Evolutionary conservation across 2,888 invertebrate genomes (phyloP).

Genomic region (Sepioteuthis lessoniana): DNA sequence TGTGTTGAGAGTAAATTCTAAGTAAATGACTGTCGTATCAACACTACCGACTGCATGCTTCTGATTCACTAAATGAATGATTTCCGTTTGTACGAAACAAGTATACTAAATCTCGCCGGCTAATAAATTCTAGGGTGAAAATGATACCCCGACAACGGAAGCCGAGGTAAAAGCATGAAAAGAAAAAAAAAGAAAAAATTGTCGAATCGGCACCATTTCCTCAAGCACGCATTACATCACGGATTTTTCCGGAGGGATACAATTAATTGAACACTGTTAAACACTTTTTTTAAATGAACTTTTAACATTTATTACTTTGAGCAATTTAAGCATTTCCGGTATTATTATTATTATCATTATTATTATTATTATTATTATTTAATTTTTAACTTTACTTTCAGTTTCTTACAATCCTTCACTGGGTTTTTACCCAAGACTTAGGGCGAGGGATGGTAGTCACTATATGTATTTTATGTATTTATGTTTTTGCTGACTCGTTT

Average conservation of each 20-base stretch:
- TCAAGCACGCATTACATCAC: background rate
- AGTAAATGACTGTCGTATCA: background rate
- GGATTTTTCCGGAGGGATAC: background rate
- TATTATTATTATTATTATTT: too few relatives aligned
- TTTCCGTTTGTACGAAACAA: background rate
- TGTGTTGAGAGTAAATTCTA: background rate
- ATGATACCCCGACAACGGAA: background rate
- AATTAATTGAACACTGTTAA: background rate
- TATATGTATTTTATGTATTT: too few relatives aligned
- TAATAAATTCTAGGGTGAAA: conserved; percentile 2
- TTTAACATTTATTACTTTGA: background rate
- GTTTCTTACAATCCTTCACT: too few relatives aligned
- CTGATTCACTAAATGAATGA: background rate
- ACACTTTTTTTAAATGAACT: background rate
- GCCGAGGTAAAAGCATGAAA: background rate
- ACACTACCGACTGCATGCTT: background rate
- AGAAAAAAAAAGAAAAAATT: background rate
- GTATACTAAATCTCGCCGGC: background rate
- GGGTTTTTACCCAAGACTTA: too few relatives aligned
- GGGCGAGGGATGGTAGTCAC: too few relatives aligned
- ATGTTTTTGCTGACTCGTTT: too few relatives aligned
- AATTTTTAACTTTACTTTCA: too few relatives aligned
- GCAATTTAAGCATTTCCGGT: background rate
- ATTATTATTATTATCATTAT: background rate
- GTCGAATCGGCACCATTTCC: background rate